Evolutionary conservation across 2,797 vertebrate species (phyloP), one percentile per base, ranked within the genome.

Genomic region (Pseudotriccus pelzelni): DNA sequence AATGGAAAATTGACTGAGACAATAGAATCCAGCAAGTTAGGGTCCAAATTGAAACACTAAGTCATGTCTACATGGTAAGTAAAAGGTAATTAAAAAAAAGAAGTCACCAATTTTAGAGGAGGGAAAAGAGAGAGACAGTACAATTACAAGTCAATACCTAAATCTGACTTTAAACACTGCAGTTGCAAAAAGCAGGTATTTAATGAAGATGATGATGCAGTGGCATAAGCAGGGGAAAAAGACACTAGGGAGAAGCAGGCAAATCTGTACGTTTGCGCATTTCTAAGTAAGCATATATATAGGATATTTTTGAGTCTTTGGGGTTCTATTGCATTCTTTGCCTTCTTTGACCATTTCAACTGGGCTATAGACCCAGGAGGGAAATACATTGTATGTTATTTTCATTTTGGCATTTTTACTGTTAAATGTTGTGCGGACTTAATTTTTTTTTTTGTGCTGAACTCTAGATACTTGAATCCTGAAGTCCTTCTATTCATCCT

Each of bases 1-100:
- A 96, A 90, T 59, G 85, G 92, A 92, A 91, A 96, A 95, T 79
- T 91, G 80, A 85, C 88, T 55, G 89, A 89, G 84, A 87, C 36
- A 52, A 89, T 70, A 90, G 68, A 95, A 93, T 77, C 53, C 34
- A 70, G 87, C 60, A 70, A 89, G 85, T 88, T 72, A 62, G 63
- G 62, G 43, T 80, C 43, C 41, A 89, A 96, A 94, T 55, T 93
- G 81, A 91, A 97, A 84, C 92, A 94, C 58, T 67, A 87, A 77
- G 84, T 73, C 94, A 52, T 87, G 66, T 64, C 74, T 87, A 47
- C 32, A 12, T 62, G 47, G 77, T 43, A 92, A 94, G 63, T 86
- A 82, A 96, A 94, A 90, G 84, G 56, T 81, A 93, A 96, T 93
- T 95, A 25, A 83, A 91, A 59, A 41, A 93, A 90, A 88, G 70